phyloP scores from a whole-genome alignment of 2,888 invertebrate species.

The Melipona beecheii region DNA sequence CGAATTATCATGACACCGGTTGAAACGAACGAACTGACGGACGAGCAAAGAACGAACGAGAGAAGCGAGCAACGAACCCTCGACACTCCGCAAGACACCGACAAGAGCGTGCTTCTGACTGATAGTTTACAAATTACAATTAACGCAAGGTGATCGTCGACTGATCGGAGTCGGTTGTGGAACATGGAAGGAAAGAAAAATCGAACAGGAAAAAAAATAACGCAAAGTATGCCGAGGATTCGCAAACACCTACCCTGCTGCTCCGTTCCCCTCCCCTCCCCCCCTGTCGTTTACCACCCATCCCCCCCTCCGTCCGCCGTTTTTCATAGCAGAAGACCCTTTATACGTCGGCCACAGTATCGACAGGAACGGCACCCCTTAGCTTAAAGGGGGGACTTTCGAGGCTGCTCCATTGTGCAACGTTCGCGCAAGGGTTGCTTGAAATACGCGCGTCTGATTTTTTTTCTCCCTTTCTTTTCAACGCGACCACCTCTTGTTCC shows the following conservation, averaged over 20 bases:
- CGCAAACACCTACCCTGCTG: conserved; percentile 52
- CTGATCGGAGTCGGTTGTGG: neutral
- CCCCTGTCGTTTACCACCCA: conserved; percentile 2
- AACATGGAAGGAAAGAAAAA: conserved; percentile 1
- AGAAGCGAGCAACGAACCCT: neutral
- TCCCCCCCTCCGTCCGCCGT: neutral
- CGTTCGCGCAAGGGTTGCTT: conserved; percentile 73
- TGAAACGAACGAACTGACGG: neutral
- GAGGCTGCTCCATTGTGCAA: conserved; percentile 63
- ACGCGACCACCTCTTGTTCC: conserved; percentile 48
- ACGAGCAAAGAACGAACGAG: neutral
- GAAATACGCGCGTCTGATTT: conserved; percentile 73
- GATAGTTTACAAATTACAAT: conserved; percentile 36
- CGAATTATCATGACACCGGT: conserved; percentile 39
- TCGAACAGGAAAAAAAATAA: conserved; percentile 38
- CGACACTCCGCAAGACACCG: neutral
- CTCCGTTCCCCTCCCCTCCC: conserved; percentile 10
- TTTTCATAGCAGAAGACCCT: conserved; percentile 51
- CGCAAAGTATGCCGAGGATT: conserved; percentile 37
- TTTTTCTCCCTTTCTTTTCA: conserved; percentile 50
- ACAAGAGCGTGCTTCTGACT: neutral
- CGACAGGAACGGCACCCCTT: conserved; percentile 66
- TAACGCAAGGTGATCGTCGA: conserved; percentile 19
- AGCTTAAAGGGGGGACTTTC: conserved; percentile 53
- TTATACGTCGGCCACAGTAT: conserved; percentile 65